Conservation (phyloP, 64 coral and sea anemone genomes). For the Stichodactyla helianthus region DNA sequence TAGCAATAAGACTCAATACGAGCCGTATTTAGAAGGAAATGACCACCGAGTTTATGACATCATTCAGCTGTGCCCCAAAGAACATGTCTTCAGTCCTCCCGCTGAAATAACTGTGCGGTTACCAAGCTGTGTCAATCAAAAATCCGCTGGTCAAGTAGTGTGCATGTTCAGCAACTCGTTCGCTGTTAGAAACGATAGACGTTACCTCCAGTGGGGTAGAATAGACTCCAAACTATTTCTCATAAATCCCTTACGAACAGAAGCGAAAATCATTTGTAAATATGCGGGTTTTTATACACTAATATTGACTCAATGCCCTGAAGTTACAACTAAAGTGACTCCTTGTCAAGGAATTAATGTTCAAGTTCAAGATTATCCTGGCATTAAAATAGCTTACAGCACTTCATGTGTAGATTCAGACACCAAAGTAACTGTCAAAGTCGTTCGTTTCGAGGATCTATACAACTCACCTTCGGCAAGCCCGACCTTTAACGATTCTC, state of each 20-base stretch:
- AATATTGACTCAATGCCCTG: conserved; percentile 65
- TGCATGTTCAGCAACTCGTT: conserved; percentile 63
- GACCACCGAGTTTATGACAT: conserved; percentile 75
- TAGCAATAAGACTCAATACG: conserved; percentile 56
- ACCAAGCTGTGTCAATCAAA: conserved; percentile 54
- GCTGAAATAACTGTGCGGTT: conserved; percentile 54
- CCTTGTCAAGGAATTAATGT: conserved; percentile 1
- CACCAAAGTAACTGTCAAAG: conserved; percentile 55
- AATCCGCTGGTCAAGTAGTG: conserved; percentile 64
- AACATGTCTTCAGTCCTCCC: conserved; percentile 49
- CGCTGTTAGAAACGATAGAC: conserved; percentile 10
- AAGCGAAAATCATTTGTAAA: conserved; percentile 53
- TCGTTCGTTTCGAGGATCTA: conserved; percentile 62
- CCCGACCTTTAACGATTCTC: conserved; percentile 36
- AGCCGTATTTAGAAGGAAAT: conserved; percentile 71
- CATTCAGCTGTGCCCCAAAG: conserved; percentile 71
- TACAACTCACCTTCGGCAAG: conserved; percentile 48
- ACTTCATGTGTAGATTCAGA: conserved; percentile 22
- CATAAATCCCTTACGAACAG: conserved; percentile 54
- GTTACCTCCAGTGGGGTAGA: conserved; percentile 51
- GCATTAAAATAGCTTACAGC: conserved; percentile 44
- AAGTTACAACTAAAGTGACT: conserved; percentile 43
- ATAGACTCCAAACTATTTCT: conserved; percentile 55
- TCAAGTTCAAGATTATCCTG: conserved; percentile 17
- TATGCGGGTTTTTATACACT: conserved; percentile 66